phyloP scores from a whole-genome alignment of 2,113 vertebrate species.

The Rhynchomys soricoides region DNA sequence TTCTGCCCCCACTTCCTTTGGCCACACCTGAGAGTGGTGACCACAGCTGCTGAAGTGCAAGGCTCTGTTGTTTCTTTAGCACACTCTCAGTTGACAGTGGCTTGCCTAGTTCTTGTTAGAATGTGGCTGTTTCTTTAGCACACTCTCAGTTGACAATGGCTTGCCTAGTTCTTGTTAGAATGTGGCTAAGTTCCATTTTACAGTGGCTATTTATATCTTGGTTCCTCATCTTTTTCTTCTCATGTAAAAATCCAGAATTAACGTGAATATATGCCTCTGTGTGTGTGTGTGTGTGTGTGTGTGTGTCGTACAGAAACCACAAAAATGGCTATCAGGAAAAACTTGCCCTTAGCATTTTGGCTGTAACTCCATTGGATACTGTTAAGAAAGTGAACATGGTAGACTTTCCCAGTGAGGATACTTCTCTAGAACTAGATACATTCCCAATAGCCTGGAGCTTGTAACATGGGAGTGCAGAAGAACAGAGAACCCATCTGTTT shows the following conservation, averaged over 20 bases:
- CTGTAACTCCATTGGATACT: not conserved
- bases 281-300: not conserved
- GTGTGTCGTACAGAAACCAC: not conserved
- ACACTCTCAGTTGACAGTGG: not conserved
- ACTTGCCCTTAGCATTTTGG: not conserved
- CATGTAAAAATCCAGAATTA: not conserved
- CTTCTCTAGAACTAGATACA: not conserved
- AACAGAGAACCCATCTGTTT: not conserved
- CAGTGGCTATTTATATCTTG: constrained; percentile 22
- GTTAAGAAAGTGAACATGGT: not conserved
- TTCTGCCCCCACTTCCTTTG: not conserved
- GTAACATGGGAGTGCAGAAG: not conserved
- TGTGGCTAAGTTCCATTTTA: constrained; percentile 22
- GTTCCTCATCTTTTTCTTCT: constrained; percentile 28
- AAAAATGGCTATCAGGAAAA: not conserved
- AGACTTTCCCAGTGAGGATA: not conserved
- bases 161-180: not conserved
- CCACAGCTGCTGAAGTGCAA: not conserved
- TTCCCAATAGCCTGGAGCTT: not conserved
- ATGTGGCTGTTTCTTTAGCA: constrained; percentile 40
- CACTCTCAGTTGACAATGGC: not conserved
- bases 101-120: not conserved
- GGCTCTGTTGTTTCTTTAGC: not conserved
- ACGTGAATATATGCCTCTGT: not conserved
- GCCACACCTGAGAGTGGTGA: not conserved